Base-by-base conservation (phyloP, 2,888 invertebrate species). In the Labia minor region DNA sequence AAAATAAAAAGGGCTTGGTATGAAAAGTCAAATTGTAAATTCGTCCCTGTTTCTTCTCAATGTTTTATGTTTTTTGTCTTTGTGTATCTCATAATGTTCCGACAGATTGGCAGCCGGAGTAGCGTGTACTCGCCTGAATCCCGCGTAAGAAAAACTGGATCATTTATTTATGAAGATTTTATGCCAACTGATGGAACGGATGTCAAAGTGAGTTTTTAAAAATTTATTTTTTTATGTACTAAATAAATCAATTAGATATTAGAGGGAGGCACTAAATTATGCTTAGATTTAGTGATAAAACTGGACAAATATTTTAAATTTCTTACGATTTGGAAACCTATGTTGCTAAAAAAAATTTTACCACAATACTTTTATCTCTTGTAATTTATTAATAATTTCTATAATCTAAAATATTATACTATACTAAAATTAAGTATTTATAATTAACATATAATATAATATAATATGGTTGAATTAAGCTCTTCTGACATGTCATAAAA, bases 91-190 rank as follows among this genome's bases (percentile, higher is more conserved):
- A 49, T 49, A 10, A 49, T 49, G 49, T 49, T 49, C 16, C 49
- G 16, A 69, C 78, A 95, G 93, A 96, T 99, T 77, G 98, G 97
- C 71, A 96, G 96, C 77, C 86, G 98, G 67, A 97, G 97, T 80
- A 98, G 97, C 79, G 96, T 98, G 68, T 99, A 99, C 78, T 97
- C 96, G 0, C 94, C 95, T 6, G 95, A 95, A 79, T 95, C 95
- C 62, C 85, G 95, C 74, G 95, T 99, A 6, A 84, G 99, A 67
- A 96, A 95, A 80, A 93, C 93, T 64, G 99, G 99, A 62, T 97
- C 96, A 11, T 99, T 93, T 79, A 97, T 99, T 76, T 99, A 99
- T 78, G 99, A 99, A 83, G 98, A 99, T 79, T 99, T 99, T 79
- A 99, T 99, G 96, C 98, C 98, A 4, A 99, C 99, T 37, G 99